Conservation (phyloP, 2,797 vertebrate species). For the Danio tinwini region DNA sequence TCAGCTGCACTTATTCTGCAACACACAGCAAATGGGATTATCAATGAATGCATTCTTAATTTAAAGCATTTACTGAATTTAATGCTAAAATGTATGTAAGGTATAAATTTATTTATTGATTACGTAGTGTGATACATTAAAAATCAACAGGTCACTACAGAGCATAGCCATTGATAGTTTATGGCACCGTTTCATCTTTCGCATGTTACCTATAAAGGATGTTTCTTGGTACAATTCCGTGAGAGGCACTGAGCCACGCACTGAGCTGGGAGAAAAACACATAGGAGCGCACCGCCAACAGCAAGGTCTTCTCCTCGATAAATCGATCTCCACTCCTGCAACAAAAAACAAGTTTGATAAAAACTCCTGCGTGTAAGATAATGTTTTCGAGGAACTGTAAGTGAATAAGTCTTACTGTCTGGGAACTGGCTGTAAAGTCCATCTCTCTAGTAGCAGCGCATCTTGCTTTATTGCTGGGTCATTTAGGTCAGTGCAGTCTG, state of each 20-base stretch:
- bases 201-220: slow-evolving; percentile 93
- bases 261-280: slow-evolving; percentile 99
- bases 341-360: slow-evolving; percentile 1
- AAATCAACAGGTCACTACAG: not conserved
- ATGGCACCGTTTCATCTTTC: no score
- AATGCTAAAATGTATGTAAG: not conserved
- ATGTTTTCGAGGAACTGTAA: not conserved
- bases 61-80: not conserved
- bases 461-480: slow-evolving; percentile 98
- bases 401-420: slow-evolving; percentile 85
- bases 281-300: slow-evolving; percentile 95
- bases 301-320: slow-evolving; percentile 95
- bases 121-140: no score
- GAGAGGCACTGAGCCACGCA: slow-evolving; percentile 97
- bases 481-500: slow-evolving; percentile 88
- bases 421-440: slow-evolving; percentile 94
- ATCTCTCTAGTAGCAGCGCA: slow-evolving; percentile 93
- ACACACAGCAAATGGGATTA: slow-evolving; percentile 42
- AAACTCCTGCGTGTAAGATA: not conserved
- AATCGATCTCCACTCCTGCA: slow-evolving; percentile 93
- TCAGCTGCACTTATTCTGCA: slow-evolving; percentile 96
- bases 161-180: no score
- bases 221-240: slow-evolving; percentile 96
- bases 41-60: not conserved
- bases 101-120: not conserved